A percentile compares a stretch with the other conserved stretches of the same genome.
Evolutionary conservation across 2,113 vertebrate genomes (phyloP).

Genomic region (Trichomycterus rosablanca): DNA sequence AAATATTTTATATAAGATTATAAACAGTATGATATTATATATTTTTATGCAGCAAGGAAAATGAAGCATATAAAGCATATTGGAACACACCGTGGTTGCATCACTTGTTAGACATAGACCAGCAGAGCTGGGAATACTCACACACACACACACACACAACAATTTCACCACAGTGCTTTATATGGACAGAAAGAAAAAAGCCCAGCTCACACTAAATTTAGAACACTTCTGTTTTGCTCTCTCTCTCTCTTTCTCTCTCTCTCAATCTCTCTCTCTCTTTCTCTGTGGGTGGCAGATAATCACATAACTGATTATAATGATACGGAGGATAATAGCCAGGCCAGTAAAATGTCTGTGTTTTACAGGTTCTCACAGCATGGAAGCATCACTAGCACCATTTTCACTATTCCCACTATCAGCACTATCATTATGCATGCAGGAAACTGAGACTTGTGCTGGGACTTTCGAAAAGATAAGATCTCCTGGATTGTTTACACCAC

Average conservation of each 20-base stretch:
- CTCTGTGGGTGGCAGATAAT: conserved; percentile 29
- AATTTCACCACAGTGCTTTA: conserved; percentile 67
- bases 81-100: conserved; percentile 3
- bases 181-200: conserved; percentile 66
- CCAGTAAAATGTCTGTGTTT: conserved; percentile 14
- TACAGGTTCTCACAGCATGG: conserved; percentile 9
- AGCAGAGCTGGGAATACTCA: conserved; percentile 23
- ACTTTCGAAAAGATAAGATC: background rate
- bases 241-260: background rate
- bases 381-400: conserved; percentile 8
- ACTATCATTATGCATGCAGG: conserved; percentile 6
- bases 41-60: background rate
- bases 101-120: conserved; percentile 16
- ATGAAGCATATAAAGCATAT: conserved; percentile 5
- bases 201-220: conserved; percentile 65
- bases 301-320: conserved; percentile 27
- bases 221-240: conserved; percentile 59
- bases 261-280: conserved; percentile 1
- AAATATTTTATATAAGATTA: no score
- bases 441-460: background rate
- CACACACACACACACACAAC: conserved; percentile 8
- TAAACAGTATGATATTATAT: no score
- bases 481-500: background rate
- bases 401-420: background rate
- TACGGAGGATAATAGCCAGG: conserved; percentile 36